A percentile compares a stretch with the other conserved stretches of the same genome.
Evolutionary conservation across 2,888 invertebrate species (phyloP).

Genomic region (Eurytoma adleriae): DNA sequence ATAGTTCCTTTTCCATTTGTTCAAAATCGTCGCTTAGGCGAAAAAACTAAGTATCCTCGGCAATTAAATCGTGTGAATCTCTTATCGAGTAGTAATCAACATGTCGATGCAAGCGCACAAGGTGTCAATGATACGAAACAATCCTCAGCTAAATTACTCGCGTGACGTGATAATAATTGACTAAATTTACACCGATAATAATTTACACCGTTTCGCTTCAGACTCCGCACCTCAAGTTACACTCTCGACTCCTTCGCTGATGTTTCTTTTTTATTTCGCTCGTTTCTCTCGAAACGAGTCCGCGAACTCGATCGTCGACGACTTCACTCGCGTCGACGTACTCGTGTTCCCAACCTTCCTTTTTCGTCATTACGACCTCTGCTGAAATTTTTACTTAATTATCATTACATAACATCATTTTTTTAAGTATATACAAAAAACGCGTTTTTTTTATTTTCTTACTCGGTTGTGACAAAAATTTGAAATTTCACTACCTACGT

Average conservation of each 20-base stretch:
- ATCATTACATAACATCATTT: constrained; percentile 56
- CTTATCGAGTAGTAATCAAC: constrained; percentile 13
- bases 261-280: background rate
- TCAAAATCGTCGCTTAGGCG: constrained; percentile 16
- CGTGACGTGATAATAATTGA: constrained; percentile 53
- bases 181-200: constrained; percentile 41
- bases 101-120: constrained; percentile 46
- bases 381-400: constrained; percentile 49
- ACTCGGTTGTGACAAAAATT: constrained; percentile 54
- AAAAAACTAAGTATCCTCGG: constrained; percentile 22
- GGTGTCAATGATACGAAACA: constrained; percentile 43
- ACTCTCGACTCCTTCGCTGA: background rate
- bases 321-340: background rate
- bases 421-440: constrained; percentile 54
- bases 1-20: background rate
- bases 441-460: constrained; percentile 40
- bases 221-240: background rate
- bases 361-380: constrained; percentile 41
- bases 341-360: constrained; percentile 24
- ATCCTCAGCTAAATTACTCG: constrained; percentile 47
- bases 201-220: constrained; percentile 28
- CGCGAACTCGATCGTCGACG: background rate
- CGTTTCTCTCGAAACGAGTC: constrained; percentile 5
- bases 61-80: constrained; percentile 22
- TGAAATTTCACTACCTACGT: constrained; percentile 56